Conservation (phyloP, 2,888 invertebrate species). For the Nemapogon koenigi region DNA sequence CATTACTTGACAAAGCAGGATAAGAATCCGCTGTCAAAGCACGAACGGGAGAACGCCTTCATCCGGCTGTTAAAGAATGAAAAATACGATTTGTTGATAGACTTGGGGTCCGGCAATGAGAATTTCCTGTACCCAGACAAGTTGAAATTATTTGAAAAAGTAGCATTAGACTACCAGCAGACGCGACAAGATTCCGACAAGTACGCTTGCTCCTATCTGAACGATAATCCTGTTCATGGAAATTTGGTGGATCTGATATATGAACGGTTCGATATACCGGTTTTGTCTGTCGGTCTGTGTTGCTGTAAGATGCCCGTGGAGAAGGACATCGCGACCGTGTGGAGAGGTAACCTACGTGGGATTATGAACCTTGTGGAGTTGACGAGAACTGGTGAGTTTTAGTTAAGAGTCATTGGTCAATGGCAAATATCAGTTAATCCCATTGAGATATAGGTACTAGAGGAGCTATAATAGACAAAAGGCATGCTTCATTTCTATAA, state of each 20-base stretch:
- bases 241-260: conserved; percentile 66
- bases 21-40: conserved; percentile 43
- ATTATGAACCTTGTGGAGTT: conserved; percentile 68
- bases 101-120: conserved; percentile 76
- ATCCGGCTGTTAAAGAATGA: conserved; percentile 69
- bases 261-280: conserved; percentile 68
- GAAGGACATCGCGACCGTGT: conserved; percentile 71
- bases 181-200: conserved; percentile 36
- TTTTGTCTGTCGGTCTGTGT: conserved; percentile 75
- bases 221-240: conserved; percentile 34
- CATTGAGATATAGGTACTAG: too few relatives aligned
- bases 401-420: too few relatives aligned
- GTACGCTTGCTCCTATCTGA: conserved; percentile 29
- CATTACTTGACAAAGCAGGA: conserved; percentile 43
- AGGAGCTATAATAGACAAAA: too few relatives aligned
- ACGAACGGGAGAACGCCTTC: conserved; percentile 66
- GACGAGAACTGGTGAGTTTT: conserved; percentile 68
- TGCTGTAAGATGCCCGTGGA: conserved; percentile 84
- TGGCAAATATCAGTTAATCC: too few relatives aligned
- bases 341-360: conserved; percentile 72
- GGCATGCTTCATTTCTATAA: too few relatives aligned
- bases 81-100: conserved; percentile 74
- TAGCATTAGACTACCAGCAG: conserved; percentile 48
- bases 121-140: conserved; percentile 62
- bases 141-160: conserved; percentile 48